phyloP scores from a whole-genome alignment of 1,140 invertebrate species.

The Megalonaias nervosa region DNA sequence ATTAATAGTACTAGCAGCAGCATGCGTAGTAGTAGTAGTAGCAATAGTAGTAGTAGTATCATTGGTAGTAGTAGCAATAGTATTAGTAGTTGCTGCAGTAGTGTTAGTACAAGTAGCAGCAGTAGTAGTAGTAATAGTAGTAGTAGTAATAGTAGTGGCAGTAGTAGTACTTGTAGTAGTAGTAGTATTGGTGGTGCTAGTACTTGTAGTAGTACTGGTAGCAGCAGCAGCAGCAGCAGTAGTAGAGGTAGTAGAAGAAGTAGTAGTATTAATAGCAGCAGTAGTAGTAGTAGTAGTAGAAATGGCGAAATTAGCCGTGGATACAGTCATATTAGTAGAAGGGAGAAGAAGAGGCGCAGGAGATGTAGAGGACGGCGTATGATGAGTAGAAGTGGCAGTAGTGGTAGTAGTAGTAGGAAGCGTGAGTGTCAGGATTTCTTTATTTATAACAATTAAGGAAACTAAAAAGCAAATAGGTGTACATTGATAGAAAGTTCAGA shows the following conservation, averaged over 20 bases:
- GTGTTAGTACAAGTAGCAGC: conserved; percentile 13
- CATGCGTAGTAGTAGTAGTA: not conserved
- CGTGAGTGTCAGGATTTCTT: too few relatives aligned
- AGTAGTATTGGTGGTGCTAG: conserved; percentile 18
- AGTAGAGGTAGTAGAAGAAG: not conserved
- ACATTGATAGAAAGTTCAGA: too few relatives aligned
- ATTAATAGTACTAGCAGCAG: not conserved
- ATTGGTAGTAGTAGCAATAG: not conserved
- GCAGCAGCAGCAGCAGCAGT: conserved; percentile 1
- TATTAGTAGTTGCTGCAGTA: not conserved
- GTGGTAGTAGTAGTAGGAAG: too few relatives aligned
- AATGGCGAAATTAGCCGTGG: not conserved
- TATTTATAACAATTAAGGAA: too few relatives aligned
- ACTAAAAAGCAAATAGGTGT: too few relatives aligned
- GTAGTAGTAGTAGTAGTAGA: not conserved
- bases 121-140: conserved; percentile 41
- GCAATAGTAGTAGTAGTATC: not conserved
- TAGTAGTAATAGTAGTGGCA: conserved; percentile 41
- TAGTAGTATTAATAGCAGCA: conserved; percentile 7
- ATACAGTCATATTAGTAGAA: not conserved
- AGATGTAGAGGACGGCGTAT: too few relatives aligned
- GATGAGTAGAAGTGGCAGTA: too few relatives aligned
- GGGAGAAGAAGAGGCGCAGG: too few relatives aligned
- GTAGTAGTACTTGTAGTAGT: conserved; percentile 32
- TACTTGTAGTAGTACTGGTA: conserved; percentile 12